These are phyloP conservation scores for Lophochroa leadbeateri DNA, from an alignment of 2,113 vertebrate genomes.

Conservation along the genomic window DNA sequence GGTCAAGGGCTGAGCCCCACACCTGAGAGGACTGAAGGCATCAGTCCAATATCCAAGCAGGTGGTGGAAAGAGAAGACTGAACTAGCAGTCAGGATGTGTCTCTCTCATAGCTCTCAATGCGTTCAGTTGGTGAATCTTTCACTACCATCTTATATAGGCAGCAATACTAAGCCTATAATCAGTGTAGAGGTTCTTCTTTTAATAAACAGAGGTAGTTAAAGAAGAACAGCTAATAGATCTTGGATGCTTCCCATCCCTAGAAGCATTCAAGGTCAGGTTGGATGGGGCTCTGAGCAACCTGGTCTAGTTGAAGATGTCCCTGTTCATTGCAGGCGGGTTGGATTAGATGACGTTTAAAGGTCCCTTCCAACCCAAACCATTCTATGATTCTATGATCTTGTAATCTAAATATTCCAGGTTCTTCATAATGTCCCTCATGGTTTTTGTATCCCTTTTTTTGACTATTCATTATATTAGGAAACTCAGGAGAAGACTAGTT, in stretches of 20 bases:
- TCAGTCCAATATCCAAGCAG: background rate
- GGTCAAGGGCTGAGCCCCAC: background rate
- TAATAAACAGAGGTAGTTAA: background rate
- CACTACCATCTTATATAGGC: background rate
- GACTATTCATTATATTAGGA: background rate
- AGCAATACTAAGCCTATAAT: background rate
- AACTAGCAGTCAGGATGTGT: background rate
- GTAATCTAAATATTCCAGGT: background rate
- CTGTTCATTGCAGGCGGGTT: accelerated
- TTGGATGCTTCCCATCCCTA: background rate
- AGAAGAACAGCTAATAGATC: background rate
- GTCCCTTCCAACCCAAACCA: background rate
- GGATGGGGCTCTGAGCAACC: background rate
- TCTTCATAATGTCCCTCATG: background rate
- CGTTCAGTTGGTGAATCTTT: background rate
- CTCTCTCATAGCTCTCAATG: background rate
- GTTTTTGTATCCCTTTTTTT: background rate
- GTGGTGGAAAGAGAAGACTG: background rate
- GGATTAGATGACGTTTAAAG: background rate
- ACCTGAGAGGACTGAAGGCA: too few species aligned
- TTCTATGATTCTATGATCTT: background rate
- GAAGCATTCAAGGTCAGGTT: background rate
- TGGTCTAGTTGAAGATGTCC: background rate
- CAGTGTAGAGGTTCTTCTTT: background rate
- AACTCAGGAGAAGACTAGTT: background rate